Base-by-base conservation (phyloP, 2,113 vertebrate genomes). In the Hiodon alosoides region DNA sequence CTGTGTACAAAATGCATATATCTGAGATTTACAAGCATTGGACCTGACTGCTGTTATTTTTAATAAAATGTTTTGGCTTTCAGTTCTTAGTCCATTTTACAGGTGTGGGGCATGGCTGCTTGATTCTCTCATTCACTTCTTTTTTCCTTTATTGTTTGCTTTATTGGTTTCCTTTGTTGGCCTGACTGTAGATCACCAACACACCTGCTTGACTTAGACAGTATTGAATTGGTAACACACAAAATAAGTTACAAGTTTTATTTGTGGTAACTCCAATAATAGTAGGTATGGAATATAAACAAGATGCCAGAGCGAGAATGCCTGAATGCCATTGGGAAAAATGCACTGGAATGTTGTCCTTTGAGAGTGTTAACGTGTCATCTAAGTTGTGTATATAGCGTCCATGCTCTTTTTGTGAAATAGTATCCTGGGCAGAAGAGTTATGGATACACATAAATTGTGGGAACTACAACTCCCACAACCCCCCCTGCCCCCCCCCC, bases 1-100 rank as follows among this genome's bases (percentile, higher is more conserved):
- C 6, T 31, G 65, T 80, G 71, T 76, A 72, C 65, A 68, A 47
- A 58, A 47, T 46, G n/a, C 61, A 61, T 50, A 55, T 14, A 50
- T 65, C 31, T 48, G 11, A 59, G 65, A 67, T 85, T 78, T 81
- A 81, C 71, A 78, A 57, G 70, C 58, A 17, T 54, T 5, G 69
- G 14, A 13, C 78, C 11, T 83, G 17, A 73, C 57, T 83, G 80
- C 71, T 85, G 82, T 85, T 80, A 79, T 84, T 77, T 77, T 80
- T 86, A 78, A 86, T 87, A 87, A 90, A 90, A 81, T 10, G 48
- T 80, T 78, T 83, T 76, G 80, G 84, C 79, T 81, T 85, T 80
- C 74, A 80, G 75, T 69, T 72, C 75, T 7, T 8, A 2, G 61
- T 60, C 50, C 60, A 31, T 78, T 80, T 81, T 31, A 31, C 82